phyloP scores from a whole-genome alignment of 1,140 invertebrate genomes.

The Hirudo medicinalis region DNA sequence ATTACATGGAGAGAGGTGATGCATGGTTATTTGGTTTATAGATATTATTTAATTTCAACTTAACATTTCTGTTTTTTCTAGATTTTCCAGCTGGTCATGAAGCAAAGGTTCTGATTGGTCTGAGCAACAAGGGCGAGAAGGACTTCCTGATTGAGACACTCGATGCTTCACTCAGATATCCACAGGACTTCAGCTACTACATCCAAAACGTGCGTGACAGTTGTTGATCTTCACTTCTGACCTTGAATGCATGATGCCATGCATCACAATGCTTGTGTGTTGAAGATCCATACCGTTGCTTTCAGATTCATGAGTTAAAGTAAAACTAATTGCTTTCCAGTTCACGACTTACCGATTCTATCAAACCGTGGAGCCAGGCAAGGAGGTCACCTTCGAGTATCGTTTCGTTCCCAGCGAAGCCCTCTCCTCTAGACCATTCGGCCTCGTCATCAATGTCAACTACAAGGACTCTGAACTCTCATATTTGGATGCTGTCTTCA shows the following conservation, averaged over 20 bases:
- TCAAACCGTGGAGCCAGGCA: constrained; percentile 68
- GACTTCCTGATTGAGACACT: constrained; percentile 82
- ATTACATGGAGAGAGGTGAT: neutral
- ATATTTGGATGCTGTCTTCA: constrained; percentile 76
- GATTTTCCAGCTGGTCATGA: constrained; percentile 79
- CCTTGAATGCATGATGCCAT: neutral
- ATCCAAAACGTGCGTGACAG: constrained; percentile 66
- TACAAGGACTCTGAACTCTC: constrained; percentile 60
- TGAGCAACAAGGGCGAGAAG: constrained; percentile 76
- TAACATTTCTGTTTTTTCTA: constrained; percentile 43
- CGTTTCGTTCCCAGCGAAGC: constrained; percentile 85
- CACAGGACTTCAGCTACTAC: constrained; percentile 93
- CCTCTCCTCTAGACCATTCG: constrained; percentile 87
- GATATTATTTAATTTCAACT: neutral
- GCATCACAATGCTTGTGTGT: neutral
- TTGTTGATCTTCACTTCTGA: neutral
- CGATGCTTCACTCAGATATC: constrained; percentile 94
- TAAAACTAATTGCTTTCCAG: constrained; percentile 28
- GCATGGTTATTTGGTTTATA: neutral
- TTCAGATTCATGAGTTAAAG: neutral
- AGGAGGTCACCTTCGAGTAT: constrained; percentile 88
- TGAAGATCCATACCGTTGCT: neutral
- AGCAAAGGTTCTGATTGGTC: constrained; percentile 88
- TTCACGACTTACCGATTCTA: constrained; percentile 84
- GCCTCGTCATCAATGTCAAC: constrained; percentile 77